These are phyloP conservation scores for Drosophila repletoides DNA, from an alignment of 1,140 invertebrate species.

Conservation along the genomic window DNA sequence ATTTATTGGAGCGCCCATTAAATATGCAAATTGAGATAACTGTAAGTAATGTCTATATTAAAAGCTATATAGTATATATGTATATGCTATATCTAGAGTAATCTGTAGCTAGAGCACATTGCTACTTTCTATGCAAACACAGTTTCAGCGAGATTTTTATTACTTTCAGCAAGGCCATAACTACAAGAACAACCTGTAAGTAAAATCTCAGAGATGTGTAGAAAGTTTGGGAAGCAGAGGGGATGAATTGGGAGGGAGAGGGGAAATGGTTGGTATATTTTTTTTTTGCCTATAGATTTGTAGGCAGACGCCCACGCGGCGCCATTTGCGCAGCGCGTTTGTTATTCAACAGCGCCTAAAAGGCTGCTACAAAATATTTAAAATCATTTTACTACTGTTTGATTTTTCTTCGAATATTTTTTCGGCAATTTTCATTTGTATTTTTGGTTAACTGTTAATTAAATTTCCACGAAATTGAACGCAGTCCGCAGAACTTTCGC, in stretches of 20 bases:
- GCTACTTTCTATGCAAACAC: conserved; percentile 21
- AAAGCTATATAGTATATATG: too few species aligned
- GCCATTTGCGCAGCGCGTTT: conserved; percentile 65
- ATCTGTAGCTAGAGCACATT: too few species aligned
- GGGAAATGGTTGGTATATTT: background rate
- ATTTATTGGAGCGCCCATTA: too few species aligned
- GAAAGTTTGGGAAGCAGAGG: conserved; percentile 14
- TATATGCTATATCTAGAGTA: too few species aligned
- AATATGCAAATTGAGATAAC: too few species aligned
- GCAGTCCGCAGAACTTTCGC: conserved; percentile 43
- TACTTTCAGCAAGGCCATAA: conserved; percentile 28
- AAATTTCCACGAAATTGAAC: conserved; percentile 43
- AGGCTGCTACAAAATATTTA: conserved; percentile 15
- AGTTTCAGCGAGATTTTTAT: conserved; percentile 28
- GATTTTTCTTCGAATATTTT: background rate
- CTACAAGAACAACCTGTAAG: conserved; percentile 63
- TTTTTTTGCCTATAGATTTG: conserved; percentile 42
- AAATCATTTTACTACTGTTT: too few species aligned
- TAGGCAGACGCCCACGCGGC: conserved; percentile 71
- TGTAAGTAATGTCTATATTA: too few species aligned
- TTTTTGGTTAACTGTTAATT: conserved; percentile 29
- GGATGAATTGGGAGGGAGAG: background rate
- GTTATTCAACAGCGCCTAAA: conserved; percentile 59
- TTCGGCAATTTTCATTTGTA: background rate
- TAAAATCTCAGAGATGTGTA: conserved; percentile 46